Conservation (phyloP, 1,140 invertebrate genomes). For the Dreissena polymorpha region DNA sequence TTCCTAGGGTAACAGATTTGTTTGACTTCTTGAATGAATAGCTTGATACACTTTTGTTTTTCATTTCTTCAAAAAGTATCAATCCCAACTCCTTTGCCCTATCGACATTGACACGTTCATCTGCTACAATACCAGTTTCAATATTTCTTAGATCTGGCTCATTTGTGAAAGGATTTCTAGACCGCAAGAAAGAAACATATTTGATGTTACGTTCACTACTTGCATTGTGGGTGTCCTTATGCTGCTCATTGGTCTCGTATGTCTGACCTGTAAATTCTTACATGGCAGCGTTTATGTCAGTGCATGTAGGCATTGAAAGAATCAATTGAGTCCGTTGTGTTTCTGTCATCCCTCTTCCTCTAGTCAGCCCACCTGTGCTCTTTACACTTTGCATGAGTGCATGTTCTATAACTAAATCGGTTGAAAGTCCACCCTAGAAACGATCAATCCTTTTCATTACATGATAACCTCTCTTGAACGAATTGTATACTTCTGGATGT, state of each 20-base stretch:
- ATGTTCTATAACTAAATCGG: not conserved
- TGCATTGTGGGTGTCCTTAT: constrained; percentile 38
- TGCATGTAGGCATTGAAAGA: constrained; percentile 24
- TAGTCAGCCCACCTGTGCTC: not conserved
- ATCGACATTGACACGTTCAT: constrained; percentile 9
- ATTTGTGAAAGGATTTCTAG: constrained; percentile 3
- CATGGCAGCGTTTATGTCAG: constrained; percentile 31
- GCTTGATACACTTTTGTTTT: not conserved
- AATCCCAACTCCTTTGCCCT: not conserved
- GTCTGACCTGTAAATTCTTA: constrained; percentile 3
- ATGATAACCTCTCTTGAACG: not conserved
- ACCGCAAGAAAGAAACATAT: constrained; percentile 13
- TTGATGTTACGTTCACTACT: constrained; percentile 38
- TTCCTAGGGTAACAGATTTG: not conserved
- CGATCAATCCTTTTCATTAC: not conserved
- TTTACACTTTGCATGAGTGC: constrained; percentile 4
- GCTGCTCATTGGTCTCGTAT: constrained; percentile 39
- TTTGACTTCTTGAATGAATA: constrained; percentile 17
- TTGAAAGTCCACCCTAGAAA: constrained; percentile 9
- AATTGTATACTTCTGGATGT: constrained; percentile 14
- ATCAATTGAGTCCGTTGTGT: not conserved
- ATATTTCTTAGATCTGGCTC: constrained; percentile 2
- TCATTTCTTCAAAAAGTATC: not conserved
- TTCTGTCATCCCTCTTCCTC: not conserved
- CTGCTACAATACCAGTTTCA: not conserved